Percentiles rank a stretch among this genome's conserved stretches.
phyloP scores from a whole-genome alignment of 2,113 vertebrate genomes.

The Leiothrix lutea region DNA sequence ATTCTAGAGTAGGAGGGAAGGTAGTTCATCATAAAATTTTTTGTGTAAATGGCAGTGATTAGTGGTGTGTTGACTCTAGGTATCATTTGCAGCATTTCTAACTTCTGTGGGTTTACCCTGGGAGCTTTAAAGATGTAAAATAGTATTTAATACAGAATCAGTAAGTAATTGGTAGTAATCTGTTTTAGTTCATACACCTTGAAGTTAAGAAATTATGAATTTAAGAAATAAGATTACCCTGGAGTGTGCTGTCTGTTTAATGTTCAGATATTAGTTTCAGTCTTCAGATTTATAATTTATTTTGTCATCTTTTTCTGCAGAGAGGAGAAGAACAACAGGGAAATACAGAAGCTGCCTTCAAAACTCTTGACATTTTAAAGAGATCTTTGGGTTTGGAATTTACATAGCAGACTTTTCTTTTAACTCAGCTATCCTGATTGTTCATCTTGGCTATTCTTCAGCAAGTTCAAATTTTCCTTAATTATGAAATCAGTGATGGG shows the following conservation, averaged over 20 bases:
- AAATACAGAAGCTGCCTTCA: conserved; percentile 59
- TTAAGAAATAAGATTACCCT: background rate
- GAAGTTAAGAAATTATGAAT: background rate
- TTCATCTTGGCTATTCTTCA: conserved; percentile 24
- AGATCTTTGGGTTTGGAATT: conserved; percentile 25
- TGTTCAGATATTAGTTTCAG: background rate
- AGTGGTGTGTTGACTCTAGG: background rate
- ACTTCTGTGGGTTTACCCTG: background rate
- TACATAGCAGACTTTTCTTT: conserved; percentile 33
- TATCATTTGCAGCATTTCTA: background rate
- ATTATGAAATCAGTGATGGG: conserved; percentile 27
- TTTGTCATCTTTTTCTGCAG: conserved; percentile 65
- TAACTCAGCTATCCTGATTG: conserved; percentile 28
- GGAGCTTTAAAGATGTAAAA: background rate
- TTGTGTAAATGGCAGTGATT: background rate
- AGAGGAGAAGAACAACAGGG: conserved; percentile 36
- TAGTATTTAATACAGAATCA: background rate
- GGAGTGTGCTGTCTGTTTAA: background rate
- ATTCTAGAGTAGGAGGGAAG: background rate
- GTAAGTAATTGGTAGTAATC: background rate
- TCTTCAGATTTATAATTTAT: conserved; percentile 19
- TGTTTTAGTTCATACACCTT: background rate
- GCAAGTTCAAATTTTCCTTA: conserved; percentile 31
- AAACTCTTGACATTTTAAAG: conserved; percentile 30
- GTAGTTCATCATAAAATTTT: background rate